These are phyloP conservation scores for Macrotrachela quadricornifera DNA, from an alignment of 1,140 invertebrate genomes.

Conservation along the genomic window DNA sequence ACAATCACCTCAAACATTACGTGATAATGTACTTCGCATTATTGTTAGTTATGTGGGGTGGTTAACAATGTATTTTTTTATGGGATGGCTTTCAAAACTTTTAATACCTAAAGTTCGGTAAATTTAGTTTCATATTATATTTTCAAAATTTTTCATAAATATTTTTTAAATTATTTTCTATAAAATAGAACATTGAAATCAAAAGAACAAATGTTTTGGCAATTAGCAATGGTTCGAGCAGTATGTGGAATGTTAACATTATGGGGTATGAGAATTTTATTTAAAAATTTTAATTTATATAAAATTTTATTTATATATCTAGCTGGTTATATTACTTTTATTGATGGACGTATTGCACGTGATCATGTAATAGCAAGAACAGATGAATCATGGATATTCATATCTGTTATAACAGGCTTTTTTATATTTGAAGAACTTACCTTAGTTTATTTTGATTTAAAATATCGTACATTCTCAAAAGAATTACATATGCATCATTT, in stretches of 20 bases:
- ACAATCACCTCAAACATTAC: no score
- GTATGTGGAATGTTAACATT: constrained; percentile 18
- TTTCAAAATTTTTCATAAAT: no score
- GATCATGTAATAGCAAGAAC: constrained; percentile 17
- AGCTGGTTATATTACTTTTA: constrained; percentile 16
- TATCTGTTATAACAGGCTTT: constrained; percentile 19
- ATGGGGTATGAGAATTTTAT: no score
- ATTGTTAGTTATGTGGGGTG: no score
- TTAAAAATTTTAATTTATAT: no score
- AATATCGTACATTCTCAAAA: constrained; percentile 15
- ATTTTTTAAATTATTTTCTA: no score
- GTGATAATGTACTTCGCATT: no score
- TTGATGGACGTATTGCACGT: constrained; percentile 13
- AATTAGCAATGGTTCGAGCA: constrained; percentile 17
- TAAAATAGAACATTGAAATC: constrained; percentile 12
- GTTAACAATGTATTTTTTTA: no score
- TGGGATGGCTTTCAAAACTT: no score
- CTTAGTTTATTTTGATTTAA: constrained; percentile 16
- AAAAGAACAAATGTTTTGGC: constrained; percentile 22
- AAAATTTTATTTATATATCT: no score
- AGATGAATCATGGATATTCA: constrained; percentile 14
- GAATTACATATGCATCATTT: constrained; percentile 22
- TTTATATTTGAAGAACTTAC: constrained; percentile 20
- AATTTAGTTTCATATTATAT: no score
- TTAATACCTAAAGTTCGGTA: no score